Evolutionary conservation across 2,797 vertebrate species (phyloP).

Genomic region (Amblyopsis hoosieri): DNA sequence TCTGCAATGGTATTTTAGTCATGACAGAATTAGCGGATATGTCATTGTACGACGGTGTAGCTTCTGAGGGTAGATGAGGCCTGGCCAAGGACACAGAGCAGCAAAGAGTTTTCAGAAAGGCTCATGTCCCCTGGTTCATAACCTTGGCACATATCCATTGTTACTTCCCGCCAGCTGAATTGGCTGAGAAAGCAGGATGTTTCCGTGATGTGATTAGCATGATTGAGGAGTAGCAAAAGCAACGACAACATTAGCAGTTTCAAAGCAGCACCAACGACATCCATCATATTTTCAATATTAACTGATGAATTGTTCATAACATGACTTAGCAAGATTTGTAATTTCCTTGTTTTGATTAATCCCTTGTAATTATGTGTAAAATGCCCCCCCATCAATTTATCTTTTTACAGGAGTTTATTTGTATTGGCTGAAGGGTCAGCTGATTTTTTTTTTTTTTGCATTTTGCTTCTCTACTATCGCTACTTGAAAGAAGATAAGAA

Average conservation of each 20-base stretch:
- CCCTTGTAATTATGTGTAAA: slow-evolving; percentile 14
- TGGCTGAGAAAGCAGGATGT: slow-evolving; percentile 42
- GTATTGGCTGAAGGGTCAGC: slow-evolving; percentile 21
- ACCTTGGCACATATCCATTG: slow-evolving; percentile 63
- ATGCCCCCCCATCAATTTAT: slow-evolving; percentile 21
- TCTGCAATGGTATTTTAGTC: slow-evolving; percentile 37
- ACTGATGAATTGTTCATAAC: not conserved
- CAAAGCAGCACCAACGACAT: slow-evolving; percentile 1
- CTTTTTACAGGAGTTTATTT: slow-evolving; percentile 23
- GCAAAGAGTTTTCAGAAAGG: slow-evolving; percentile 57
- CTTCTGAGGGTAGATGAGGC: slow-evolving; percentile 30
- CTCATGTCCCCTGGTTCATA: slow-evolving; percentile 62
- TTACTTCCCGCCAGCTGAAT: slow-evolving; percentile 62
- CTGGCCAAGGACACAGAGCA: slow-evolving; percentile 55
- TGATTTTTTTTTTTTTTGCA: not conserved
- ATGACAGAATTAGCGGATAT: slow-evolving; percentile 17
- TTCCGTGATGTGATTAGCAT: slow-evolving; percentile 49
- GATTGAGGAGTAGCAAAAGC: slow-evolving; percentile 15
- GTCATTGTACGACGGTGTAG: slow-evolving; percentile 30
- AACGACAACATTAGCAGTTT: slow-evolving; percentile 16
- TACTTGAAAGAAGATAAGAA: slow-evolving; percentile 44
- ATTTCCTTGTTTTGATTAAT: slow-evolving; percentile 4
- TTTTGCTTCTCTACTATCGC: too few species aligned
- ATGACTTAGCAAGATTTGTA: slow-evolving; percentile 3
- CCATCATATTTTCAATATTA: slow-evolving; percentile 6